These are phyloP conservation scores for Cottoperca gobio DNA, from an alignment of 2,797 vertebrate species.

Conservation along the genomic window DNA sequence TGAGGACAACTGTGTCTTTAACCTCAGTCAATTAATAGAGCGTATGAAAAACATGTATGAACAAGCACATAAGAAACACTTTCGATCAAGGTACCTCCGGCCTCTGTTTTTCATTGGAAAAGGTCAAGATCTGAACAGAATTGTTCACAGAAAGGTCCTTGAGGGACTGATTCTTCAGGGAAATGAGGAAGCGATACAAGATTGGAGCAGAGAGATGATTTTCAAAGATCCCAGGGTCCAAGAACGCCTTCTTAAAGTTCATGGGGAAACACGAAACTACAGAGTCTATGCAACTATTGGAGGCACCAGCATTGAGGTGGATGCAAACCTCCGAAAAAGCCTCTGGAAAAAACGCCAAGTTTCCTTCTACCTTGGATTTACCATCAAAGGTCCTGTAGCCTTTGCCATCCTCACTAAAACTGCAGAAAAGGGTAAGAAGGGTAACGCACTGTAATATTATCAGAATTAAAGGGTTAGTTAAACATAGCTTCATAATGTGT, in stretches of 20 bases:
- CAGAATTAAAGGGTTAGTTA: background rate
- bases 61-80: background rate
- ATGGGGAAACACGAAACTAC: conserved; percentile 28
- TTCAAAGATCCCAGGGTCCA: background rate
- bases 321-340: background rate
- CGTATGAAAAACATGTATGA: background rate
- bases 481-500: too few species aligned
- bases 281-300: background rate
- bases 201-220: background rate
- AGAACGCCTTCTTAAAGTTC: background rate
- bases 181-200: background rate
- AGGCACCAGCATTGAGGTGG: background rate
- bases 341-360: background rate
- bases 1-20: background rate
- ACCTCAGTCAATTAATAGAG: background rate
- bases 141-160: conserved; percentile 26
- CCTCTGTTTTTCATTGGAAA: conserved; percentile 51
- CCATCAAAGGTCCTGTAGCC: conserved; percentile 55
- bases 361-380: conserved; percentile 58
- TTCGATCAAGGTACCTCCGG: conserved; percentile 20
- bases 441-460: background rate
- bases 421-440: background rate
- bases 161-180: fast-evolving
- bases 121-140: conserved; percentile 13
- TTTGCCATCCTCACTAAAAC: conserved; percentile 28